phyloP scores from a whole-genome alignment of 1,140 invertebrate species.

The Leptinotarsa texana region DNA sequence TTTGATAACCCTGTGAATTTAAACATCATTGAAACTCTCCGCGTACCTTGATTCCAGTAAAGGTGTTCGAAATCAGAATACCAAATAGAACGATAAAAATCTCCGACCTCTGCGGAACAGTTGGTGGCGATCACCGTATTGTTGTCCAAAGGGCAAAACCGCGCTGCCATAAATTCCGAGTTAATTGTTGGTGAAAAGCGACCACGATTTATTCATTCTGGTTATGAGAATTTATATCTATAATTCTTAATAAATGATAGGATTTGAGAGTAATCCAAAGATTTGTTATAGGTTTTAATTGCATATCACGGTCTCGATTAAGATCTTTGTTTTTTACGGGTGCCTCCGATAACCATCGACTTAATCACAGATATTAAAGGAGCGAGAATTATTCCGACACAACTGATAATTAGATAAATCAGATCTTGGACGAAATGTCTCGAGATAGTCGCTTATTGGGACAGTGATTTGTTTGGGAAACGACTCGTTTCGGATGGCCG shows the following conservation, averaged over 20 bases:
- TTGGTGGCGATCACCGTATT: slow-evolving; percentile 28
- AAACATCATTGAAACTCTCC: neutral
- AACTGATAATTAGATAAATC: slow-evolving; percentile 32
- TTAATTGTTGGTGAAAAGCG: slow-evolving; percentile 46
- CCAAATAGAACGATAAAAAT: slow-evolving; percentile 13
- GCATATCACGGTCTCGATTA: slow-evolving; percentile 38
- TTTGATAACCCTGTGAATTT: too few species aligned
- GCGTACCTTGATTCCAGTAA: neutral
- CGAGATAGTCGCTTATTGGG: neutral
- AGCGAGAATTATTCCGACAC: slow-evolving; percentile 35
- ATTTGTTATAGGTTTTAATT: slow-evolving; percentile 45
- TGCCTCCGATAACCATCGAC: slow-evolving; percentile 38
- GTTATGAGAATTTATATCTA: slow-evolving; percentile 41
- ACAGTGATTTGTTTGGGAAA: slow-evolving; percentile 9
- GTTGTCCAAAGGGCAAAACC: slow-evolving; percentile 39
- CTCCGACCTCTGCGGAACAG: neutral
- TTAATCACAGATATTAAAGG: slow-evolving; percentile 35
- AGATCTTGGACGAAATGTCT: slow-evolving; percentile 5
- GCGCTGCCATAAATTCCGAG: slow-evolving; percentile 38
- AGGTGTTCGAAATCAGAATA: slow-evolving; percentile 22
- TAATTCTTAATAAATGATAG: slow-evolving; percentile 44
- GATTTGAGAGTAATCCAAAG: slow-evolving; percentile 41
- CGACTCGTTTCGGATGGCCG: neutral
- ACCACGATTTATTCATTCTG: slow-evolving; percentile 40
- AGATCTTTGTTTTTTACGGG: slow-evolving; percentile 44